Evolutionary conservation across 2,113 vertebrate species (phyloP).

Genomic region (Aplodontia rufa): DNA sequence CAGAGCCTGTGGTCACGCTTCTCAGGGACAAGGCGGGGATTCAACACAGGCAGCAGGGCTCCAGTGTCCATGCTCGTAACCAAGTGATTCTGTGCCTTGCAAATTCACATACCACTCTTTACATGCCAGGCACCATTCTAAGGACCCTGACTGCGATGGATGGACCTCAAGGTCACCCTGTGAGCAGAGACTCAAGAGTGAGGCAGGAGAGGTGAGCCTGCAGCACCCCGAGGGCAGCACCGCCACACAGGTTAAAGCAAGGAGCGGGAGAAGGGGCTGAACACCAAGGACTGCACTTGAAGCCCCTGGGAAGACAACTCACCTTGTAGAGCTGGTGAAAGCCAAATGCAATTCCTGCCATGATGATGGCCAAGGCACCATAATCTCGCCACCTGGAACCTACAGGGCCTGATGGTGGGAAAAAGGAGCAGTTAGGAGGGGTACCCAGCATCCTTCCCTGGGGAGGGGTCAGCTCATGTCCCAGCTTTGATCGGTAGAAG

Average conservation of each 20-base stretch:
- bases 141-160: rapidly evolving
- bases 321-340: conserved; percentile 98
- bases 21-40: background rate
- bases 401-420: conserved; percentile 82
- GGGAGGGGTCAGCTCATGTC: too few relatives aligned
- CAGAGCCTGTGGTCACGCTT: background rate
- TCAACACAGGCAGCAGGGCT: background rate
- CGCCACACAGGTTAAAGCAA: background rate
- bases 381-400: conserved; percentile 96
- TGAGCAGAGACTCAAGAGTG: too few relatives aligned
- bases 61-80: background rate
- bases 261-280: rapidly evolving
- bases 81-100: background rate
- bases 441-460: too few relatives aligned
- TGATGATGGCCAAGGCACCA: conserved; percentile 93
- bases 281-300: rapidly evolving
- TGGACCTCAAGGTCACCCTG: background rate
- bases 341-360: conserved; percentile 95
- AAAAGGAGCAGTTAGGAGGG: conserved; percentile 15
- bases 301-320: background rate
- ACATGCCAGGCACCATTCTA: rapidly evolving
- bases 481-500: rapidly evolving
- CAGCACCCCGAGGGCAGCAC: background rate
- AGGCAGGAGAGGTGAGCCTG: too few relatives aligned
- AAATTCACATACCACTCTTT: background rate